Evolutionary conservation across 2,797 vertebrate genomes (phyloP).

Genomic region (Pseudopleuronectes americanus): DNA sequence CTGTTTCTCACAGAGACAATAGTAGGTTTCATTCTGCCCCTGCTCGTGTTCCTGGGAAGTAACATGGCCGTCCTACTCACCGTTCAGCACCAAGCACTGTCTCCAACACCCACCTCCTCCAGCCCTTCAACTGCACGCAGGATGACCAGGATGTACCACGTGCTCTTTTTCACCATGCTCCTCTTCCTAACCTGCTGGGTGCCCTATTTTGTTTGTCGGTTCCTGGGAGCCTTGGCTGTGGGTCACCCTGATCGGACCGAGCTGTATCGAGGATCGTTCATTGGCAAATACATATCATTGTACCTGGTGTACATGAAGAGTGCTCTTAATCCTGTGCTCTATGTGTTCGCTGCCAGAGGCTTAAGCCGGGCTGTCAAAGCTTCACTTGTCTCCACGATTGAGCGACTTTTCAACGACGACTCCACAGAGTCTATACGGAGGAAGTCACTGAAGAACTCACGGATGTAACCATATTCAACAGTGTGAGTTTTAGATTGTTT

Average conservation of each 20-base stretch:
- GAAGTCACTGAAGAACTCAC: slow-evolving; percentile 80
- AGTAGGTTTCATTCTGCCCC: slow-evolving; percentile 80
- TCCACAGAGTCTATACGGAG: slow-evolving; percentile 74
- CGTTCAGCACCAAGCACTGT: slow-evolving; percentile 42
- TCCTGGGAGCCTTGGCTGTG: slow-evolving; percentile 57
- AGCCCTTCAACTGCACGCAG: slow-evolving; percentile 51
- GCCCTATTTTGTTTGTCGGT: slow-evolving; percentile 84
- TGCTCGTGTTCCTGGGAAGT: slow-evolving; percentile 81
- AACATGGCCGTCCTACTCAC: slow-evolving; percentile 80
- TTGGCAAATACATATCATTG: slow-evolving; percentile 72
- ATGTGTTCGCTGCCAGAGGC: slow-evolving; percentile 84
- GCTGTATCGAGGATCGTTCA: accelerated
- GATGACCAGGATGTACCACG: slow-evolving; percentile 79
- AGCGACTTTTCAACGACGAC: slow-evolving; percentile 83
- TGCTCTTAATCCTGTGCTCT: slow-evolving; percentile 83
- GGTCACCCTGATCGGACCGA: accelerated
- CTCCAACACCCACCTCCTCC: slow-evolving; percentile 35
- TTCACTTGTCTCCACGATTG: slow-evolving; percentile 81
- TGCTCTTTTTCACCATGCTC: slow-evolving; percentile 85
- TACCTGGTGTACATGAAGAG: slow-evolving; percentile 85
- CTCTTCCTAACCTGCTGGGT: slow-evolving; percentile 87
- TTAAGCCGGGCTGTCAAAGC: slow-evolving; percentile 74
- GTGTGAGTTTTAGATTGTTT: no score
- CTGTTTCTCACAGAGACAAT: slow-evolving; percentile 79
- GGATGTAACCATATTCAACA: slow-evolving; percentile 55